Conservation (phyloP, 1,140 invertebrate species). For the Drosophila setifemur region DNA sequence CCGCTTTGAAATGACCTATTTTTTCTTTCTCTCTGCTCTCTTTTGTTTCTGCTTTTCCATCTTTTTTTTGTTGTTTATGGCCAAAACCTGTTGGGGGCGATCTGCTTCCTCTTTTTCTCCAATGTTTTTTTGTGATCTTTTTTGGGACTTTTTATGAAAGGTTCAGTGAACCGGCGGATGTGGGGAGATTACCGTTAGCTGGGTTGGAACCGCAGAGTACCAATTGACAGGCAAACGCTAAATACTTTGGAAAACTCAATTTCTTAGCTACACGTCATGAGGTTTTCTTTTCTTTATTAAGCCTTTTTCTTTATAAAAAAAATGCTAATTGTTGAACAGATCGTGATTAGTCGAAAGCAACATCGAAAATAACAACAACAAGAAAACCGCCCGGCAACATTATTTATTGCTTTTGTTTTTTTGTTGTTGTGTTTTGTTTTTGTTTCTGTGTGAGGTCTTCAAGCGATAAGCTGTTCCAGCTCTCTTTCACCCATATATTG, state of each 20-base stretch:
- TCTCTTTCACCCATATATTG: background rate
- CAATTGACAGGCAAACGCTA: constrained; percentile 63
- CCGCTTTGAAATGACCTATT: background rate
- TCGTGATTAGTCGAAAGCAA: constrained; percentile 12
- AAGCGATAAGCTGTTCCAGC: constrained; percentile 29
- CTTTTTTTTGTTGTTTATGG: constrained; percentile 3
- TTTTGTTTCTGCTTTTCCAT: background rate
- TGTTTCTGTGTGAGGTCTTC: constrained; percentile 16
- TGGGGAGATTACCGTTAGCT: constrained; percentile 26
- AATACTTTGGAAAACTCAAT: constrained; percentile 48
- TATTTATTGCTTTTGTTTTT: background rate
- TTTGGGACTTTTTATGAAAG: constrained; percentile 1
- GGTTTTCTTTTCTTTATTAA: constrained; percentile 27
- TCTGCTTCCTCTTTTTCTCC: constrained; percentile 12
- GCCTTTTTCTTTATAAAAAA: constrained; percentile 1
- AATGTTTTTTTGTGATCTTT: constrained; percentile 16
- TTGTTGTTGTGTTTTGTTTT: background rate
- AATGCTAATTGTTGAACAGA: constrained; percentile 32
- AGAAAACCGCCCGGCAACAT: constrained; percentile 34
- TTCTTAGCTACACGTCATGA: constrained; percentile 56
- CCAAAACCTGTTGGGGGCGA: constrained; percentile 46
- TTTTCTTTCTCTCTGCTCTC: background rate
- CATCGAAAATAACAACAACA: constrained; percentile 6
- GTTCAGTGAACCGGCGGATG: constrained; percentile 45
- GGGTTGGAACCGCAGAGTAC: background rate